Evolutionary conservation across 2,888 invertebrate genomes (phyloP), one percentile per base, ranked within the genome.

Genomic region (Anthoptus insignis): DNA sequence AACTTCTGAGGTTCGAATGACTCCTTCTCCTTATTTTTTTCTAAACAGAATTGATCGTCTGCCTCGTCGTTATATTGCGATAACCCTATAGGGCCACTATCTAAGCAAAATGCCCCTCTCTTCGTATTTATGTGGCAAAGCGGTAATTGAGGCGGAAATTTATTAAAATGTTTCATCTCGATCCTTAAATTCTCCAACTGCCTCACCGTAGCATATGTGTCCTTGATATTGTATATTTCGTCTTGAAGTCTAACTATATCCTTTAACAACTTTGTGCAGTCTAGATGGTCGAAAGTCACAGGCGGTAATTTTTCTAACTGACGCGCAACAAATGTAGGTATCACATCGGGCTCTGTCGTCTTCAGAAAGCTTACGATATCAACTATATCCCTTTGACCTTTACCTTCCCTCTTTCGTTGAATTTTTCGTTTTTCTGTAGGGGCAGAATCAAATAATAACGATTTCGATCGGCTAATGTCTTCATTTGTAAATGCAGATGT

Each of bases 181-280:
- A n/a, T n/a, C n/a, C n/a, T 5, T 6, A 32, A 19, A n/a, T 50
- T 14, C n/a, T 59, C 16, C 22, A 50, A 32, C 49, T 59, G 50
- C 24, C 32, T 49, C 22, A 11, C 22, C 34, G 59, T 59, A 59
- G 32, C 59, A 34, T 59, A 59, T 9, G 42, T 59, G 13, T 49
- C 47, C 34, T 58, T 49, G 14, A 49, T 59, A 19, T 22, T 14
- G 22, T 50, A 24, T 34, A 59, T 34, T 59, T 50, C 34, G 34
- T 59, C 50, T 59, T 59, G 50, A 59, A 50, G 24, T 7, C 59
- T 34, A 37, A 59, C 59, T 9, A 59, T 34, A 59, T 59, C 59
- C 11, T 50, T 59, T 24, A 59, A 24, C 49, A 22, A 24, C n/a
- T 59, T 50, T 5, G 50, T 50, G 16, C 50, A 59, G 50, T 59